Conservation (phyloP, 2,113 vertebrate species). For the Cervus canadensis region DNA sequence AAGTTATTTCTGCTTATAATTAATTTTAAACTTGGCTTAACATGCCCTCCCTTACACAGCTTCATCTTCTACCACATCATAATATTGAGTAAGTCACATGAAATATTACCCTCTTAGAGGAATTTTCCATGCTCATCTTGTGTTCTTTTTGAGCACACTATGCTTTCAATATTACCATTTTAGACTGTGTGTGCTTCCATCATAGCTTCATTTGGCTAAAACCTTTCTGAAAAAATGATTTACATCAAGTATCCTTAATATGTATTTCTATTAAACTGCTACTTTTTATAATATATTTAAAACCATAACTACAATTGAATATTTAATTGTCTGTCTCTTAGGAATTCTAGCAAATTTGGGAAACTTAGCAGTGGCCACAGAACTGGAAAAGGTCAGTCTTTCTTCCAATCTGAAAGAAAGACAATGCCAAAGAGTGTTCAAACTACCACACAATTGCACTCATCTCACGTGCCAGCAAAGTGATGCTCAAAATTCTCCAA, state of each 20-base stretch:
- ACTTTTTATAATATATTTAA: neutral
- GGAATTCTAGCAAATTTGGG: neutral
- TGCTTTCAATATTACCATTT: neutral
- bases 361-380: neutral
- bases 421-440: neutral
- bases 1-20: neutral
- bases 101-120: neutral
- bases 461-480: neutral
- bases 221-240: neutral
- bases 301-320: neutral
- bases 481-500: neutral
- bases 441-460: neutral
- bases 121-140: neutral
- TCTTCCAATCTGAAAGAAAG: neutral
- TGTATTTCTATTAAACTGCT: neutral
- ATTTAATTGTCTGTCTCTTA: neutral
- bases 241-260: neutral
- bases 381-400: neutral
- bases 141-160: neutral
- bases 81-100: neutral
- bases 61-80: neutral
- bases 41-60: neutral
- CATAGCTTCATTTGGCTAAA: neutral
- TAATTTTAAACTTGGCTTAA: neutral
- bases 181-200: neutral